Base-by-base conservation (phyloP, 2,113 vertebrate species). In the Hemicordylus capensis region DNA sequence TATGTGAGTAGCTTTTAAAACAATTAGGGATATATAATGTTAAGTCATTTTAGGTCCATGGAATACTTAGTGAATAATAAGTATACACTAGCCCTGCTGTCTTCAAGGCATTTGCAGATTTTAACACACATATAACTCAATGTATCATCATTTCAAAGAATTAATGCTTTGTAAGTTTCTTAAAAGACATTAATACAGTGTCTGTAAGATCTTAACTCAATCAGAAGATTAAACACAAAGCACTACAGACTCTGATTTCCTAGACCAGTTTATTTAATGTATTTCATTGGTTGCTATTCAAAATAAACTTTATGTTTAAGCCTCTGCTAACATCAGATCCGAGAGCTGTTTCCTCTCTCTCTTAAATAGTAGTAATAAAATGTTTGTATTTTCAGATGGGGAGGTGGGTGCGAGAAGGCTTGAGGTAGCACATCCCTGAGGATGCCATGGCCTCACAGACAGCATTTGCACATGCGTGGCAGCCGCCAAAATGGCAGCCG, bases 81-180 rank as follows among this genome's bases (percentile, higher is more conserved):
- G 64, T 70, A 51, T 81, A 7, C 28, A 26, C 75, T 84, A 69
- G n/a, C 11, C n/a, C 81, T 84, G 70, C 82, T 79, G 28, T 84
- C 87, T 84, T 86, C 66, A 89, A 76, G 87, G 28, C 76, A 87
- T 51, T 87, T 86, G 72, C 59, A 90, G 80, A 79, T 14, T 66
- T 77, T 88, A 89, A 61, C 59, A 80, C 85, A 75, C n/a, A 66
- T 82, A 77, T 89, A 88, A 86, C 44, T 87, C 81, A 88, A 86
- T 89, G 78, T 81, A 63, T 77, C 73, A 83, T 15, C 42, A 24
- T 90, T 88, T 83, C 86, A 92, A 81, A 85, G 89, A 42, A 31
- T 88, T 0, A 0, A 2, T 84, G 6, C 79, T 24, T 80, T 64
- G 63, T 63, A 28, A 46, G 84, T 76, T 89, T 87, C 87, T 51